Conservation (phyloP, 2,113 vertebrate genomes). For the Larimichthys crocea region DNA sequence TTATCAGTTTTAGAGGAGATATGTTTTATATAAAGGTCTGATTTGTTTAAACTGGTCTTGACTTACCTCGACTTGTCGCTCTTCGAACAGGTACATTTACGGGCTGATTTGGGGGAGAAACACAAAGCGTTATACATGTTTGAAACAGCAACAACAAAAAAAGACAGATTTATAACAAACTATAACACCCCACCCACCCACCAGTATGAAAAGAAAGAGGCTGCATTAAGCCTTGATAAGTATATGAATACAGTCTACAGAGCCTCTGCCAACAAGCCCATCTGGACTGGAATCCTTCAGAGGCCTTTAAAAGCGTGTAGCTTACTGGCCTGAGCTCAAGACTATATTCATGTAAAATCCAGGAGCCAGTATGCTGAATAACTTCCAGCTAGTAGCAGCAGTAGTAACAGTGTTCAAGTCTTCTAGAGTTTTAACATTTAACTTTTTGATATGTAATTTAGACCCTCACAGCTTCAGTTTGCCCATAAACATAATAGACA, state of each 20-base stretch:
- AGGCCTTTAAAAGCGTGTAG: slow-evolving; percentile 2
- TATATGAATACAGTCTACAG: slow-evolving; percentile 12
- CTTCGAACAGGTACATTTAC: slow-evolving; percentile 88
- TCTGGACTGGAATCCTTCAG: slow-evolving; percentile 28
- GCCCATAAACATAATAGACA: neutral
- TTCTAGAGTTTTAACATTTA: neutral
- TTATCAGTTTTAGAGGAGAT: neutral
- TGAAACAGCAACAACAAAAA: neutral
- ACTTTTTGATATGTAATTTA: neutral
- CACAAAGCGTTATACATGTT: neutral
- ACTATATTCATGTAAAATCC: slow-evolving; percentile 24
- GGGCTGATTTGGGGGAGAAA: slow-evolving; percentile 73
- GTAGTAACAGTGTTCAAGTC: neutral
- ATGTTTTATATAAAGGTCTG: neutral
- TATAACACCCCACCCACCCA: neutral
- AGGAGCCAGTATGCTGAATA: neutral
- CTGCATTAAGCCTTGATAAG: slow-evolving; percentile 1
- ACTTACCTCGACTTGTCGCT: slow-evolving; percentile 85
- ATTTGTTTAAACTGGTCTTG: neutral
- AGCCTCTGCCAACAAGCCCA: slow-evolving; percentile 7
- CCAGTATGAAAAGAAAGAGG: neutral
- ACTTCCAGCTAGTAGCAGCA: slow-evolving; percentile 12
- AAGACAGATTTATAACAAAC: neutral
- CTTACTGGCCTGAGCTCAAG: slow-evolving; percentile 8
- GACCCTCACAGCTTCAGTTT: neutral